Conservation (phyloP, 2,113 vertebrate genomes). For the Myotis lucifugus region DNA sequence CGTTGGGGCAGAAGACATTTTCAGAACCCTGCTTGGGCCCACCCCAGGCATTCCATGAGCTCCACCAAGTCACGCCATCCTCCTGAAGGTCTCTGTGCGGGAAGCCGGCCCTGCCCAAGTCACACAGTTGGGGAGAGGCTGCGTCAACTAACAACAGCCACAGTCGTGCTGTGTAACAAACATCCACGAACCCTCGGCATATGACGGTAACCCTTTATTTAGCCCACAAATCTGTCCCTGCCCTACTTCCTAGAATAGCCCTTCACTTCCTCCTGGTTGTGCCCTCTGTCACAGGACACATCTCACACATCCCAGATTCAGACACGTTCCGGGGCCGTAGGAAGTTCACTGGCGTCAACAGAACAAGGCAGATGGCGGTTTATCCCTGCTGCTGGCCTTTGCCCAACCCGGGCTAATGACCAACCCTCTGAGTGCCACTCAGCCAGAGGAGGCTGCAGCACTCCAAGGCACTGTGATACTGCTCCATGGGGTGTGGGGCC, state of each 20-base stretch:
- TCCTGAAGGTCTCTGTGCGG: background rate
- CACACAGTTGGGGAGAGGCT: background rate
- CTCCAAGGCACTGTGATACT: background rate
- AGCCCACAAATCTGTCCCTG: background rate
- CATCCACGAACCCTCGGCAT: background rate
- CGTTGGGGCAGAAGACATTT: background rate
- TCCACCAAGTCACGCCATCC: background rate
- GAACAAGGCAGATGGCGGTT: background rate
- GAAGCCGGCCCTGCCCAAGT: background rate
- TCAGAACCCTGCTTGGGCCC: background rate
- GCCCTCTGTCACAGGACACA: background rate
- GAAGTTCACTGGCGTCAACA: background rate
- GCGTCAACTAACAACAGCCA: rapidly evolving
- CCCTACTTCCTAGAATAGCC: background rate
- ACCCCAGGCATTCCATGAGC: background rate
- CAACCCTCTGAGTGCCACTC: background rate
- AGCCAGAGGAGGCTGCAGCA: background rate
- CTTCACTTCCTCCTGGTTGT: background rate
- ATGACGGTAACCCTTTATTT: background rate
- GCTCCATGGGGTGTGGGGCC: background rate
- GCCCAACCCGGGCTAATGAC: background rate
- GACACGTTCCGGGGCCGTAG: background rate
- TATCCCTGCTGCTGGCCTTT: background rate
- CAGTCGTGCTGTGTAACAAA: background rate
- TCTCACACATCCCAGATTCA: background rate